Base-by-base conservation (phyloP, 1,140 invertebrate species). In the Trichomalopsis sarcophagae region DNA sequence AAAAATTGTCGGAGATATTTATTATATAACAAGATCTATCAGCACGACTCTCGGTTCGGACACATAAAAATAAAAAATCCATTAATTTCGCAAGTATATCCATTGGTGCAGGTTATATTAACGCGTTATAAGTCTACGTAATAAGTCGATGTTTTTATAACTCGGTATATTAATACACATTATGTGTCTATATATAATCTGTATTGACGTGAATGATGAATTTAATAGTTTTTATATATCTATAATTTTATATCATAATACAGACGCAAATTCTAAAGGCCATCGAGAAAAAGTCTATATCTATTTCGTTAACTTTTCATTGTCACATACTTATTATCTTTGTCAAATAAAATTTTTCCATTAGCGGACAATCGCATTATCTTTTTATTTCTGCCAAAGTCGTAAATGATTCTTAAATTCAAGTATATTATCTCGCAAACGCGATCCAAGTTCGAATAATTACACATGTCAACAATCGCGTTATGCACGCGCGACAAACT, bases 381-480 rank as follows among this genome's bases (percentile, higher is more conserved):
- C 47, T 50, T 50, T 13, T 50, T 3, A 50, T 50, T 50, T 50
- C 13, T 14, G 47, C 68, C 27, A 69, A 69, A 69, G 68, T 69
- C 11, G 17, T n/a, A 5, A 69, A 50, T 47, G 10, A 55, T 3
- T 33, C 11, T 71, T 21, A 9, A 71, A 30, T 71, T 30, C 3
- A 27, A 71, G 10, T 27, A 71, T 23, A 71, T 23, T 27, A 27
- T 71, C 7, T 71, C 30, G 23, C 30, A 75, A 75, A 36, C 73
- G 17, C 14, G 73, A 75, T 75, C 40, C 73, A 75, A 75, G 73
- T 75, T 75, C 73, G 73, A 75, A 75, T 62, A 62, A 44, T 62
- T n/a, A 62, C 55, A 62, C 55, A 21, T 62, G 21, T 5, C 55
- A 62, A 7, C 7, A 50, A 62, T 62, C 17, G 21, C 55, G 55